These are phyloP conservation scores for Lasioglossum marginatum DNA, from an alignment of 2,888 invertebrate genomes.

Conservation along the genomic window DNA sequence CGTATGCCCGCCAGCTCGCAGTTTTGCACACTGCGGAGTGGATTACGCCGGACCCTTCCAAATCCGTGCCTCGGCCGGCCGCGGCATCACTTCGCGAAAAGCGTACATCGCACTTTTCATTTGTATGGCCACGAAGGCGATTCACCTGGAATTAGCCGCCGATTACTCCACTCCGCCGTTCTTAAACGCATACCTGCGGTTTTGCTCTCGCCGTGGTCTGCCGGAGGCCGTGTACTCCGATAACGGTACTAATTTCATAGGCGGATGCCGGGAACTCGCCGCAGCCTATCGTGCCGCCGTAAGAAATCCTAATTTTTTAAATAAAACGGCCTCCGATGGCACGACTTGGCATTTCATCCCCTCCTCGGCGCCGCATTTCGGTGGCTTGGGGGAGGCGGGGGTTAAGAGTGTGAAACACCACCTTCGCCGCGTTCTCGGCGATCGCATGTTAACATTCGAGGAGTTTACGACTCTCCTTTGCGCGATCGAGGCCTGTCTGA, in stretches of 20 bases:
- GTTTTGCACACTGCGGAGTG: not conserved
- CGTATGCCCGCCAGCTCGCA: not conserved
- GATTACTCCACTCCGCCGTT: not conserved
- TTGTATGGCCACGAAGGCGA: not conserved
- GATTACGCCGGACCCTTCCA: not conserved
- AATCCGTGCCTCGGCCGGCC: not conserved
- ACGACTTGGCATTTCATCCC: not conserved
- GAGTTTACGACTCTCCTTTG: no score
- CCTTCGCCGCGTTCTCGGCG: no score
- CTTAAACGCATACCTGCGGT: not conserved
- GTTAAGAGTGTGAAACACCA: no score
- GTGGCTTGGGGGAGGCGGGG: no score
- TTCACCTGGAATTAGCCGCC: not conserved
- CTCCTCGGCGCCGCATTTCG: not conserved
- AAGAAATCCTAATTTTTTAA: not conserved
- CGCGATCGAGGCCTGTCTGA: no score
- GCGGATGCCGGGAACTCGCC: not conserved
- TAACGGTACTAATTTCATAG: not conserved
- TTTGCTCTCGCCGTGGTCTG: not conserved
- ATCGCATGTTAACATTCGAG: no score
- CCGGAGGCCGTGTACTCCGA: not conserved
- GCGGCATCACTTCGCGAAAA: not conserved
- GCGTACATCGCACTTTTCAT: not conserved
- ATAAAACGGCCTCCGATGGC: not conserved
- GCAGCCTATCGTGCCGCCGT: not conserved